phyloP scores from a whole-genome alignment of 2,888 invertebrate genomes.

The Mimas tiliae region DNA sequence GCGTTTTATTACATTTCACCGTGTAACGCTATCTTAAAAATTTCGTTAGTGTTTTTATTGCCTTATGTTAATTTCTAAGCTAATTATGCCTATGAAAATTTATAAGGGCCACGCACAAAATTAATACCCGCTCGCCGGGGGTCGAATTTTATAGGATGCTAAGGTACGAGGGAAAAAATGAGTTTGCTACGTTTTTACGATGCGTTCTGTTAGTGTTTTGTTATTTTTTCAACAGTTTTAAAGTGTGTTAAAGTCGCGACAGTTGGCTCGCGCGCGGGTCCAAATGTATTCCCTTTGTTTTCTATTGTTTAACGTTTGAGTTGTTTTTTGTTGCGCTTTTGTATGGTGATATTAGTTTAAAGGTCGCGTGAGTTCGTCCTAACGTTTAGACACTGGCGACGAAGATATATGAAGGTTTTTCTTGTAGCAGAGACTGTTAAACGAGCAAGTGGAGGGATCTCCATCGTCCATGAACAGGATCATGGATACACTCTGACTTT shows the following conservation, averaged over 20 bases:
- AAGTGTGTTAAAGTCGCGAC: slow-evolving; percentile 50
- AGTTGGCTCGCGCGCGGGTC: slow-evolving; percentile 70
- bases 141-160: slow-evolving; percentile 68
- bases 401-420: background rate
- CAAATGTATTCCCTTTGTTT: slow-evolving; percentile 77
- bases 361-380: slow-evolving; percentile 59
- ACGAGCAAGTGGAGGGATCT: too few species aligned
- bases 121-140: slow-evolving; percentile 73
- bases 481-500: too few species aligned
- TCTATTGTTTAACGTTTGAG: slow-evolving; percentile 52
- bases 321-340: slow-evolving; percentile 53
- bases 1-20: slow-evolving; percentile 66
- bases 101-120: slow-evolving; percentile 75
- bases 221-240: slow-evolving; percentile 54
- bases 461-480: too few species aligned
- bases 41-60: slow-evolving; percentile 81
- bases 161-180: slow-evolving; percentile 61
- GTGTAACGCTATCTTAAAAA: slow-evolving; percentile 78
- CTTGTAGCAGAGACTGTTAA: too few species aligned
- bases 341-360: slow-evolving; percentile 69
- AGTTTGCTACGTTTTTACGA: slow-evolving; percentile 71
- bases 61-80: slow-evolving; percentile 83
- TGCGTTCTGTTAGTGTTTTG: slow-evolving; percentile 62
- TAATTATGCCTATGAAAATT: slow-evolving; percentile 84
- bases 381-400: slow-evolving; percentile 43